Evolutionary conservation across 2,113 vertebrate genomes (phyloP).

Genomic region (Arothron firmamentum): DNA sequence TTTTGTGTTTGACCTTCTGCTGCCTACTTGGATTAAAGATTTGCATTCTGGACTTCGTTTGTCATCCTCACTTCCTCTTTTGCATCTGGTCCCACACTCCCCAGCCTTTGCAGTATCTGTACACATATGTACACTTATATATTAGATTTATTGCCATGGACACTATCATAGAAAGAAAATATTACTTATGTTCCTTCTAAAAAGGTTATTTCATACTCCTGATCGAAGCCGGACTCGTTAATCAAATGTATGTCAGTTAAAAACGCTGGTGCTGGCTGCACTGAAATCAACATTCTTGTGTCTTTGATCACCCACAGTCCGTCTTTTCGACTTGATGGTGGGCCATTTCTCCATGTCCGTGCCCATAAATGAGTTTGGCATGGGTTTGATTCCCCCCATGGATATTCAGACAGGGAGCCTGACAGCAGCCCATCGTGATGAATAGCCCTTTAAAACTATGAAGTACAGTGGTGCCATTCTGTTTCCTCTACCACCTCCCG

Average conservation of each 20-base stretch:
- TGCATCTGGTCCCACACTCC: too few species aligned
- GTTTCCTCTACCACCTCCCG: slow-evolving; percentile 35
- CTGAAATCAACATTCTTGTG: not conserved
- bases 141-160: not conserved
- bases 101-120: too few species aligned
- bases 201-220: too few species aligned
- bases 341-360: slow-evolving; percentile 58
- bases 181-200: too few species aligned
- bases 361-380: slow-evolving; percentile 65
- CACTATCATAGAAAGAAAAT: not conserved
- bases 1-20: too few species aligned
- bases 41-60: too few species aligned
- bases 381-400: slow-evolving; percentile 62
- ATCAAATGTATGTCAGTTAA: too few species aligned
- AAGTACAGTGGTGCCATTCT: slow-evolving; percentile 62
- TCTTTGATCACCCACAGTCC: slow-evolving; percentile 20
- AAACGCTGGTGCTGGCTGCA: not conserved
- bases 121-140: too few species aligned
- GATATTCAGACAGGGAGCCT: slow-evolving; percentile 60
- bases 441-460: slow-evolving; percentile 76
- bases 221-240: too few species aligned
- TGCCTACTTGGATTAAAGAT: too few species aligned
- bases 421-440: slow-evolving; percentile 73
- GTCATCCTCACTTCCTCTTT: too few species aligned
- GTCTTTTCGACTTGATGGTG: slow-evolving; percentile 51